Evolutionary conservation across 2,113 vertebrate genomes (phyloP), one percentile per base, ranked within the genome.

Genomic region (Tricholaema leucomelas): DNA sequence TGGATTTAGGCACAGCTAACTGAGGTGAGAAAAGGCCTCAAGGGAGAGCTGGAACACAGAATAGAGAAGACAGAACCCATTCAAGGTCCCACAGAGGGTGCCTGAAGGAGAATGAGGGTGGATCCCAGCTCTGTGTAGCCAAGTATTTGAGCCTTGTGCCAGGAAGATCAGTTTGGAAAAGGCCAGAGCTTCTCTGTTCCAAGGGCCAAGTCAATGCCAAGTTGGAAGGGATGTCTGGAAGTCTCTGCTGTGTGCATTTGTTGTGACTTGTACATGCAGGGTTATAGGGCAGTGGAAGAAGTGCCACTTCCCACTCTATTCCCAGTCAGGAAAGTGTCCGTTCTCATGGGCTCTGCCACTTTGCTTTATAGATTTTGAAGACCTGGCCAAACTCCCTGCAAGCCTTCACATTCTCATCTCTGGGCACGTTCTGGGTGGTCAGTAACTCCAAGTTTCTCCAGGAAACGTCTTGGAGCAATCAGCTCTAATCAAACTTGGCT

Each of bases 401-500:
- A 25, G 16, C 36, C 31, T 84, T 86, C 15, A 6, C 6, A 7
- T 60, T 58, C n/a, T 38, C 67, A 30, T 30, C 24, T 76, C 64
- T 83, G 56, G 27, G 54, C 42, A 85, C 6, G 0, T 82, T 91
- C 36, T 2, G 7, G 16, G n/a, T 85, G 66, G 61, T 36, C 64
- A 82, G 66, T 66, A 83, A 33, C 56, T 55, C 85, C 21, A 69
- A 77, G 69, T 74, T 67, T 61, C 19, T 77, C 11, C 48, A 83
- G 69, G 67, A 94, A 73, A 55, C 88, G 84, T 90, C 66, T 58
- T 64, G 70, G 55, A 87, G 46, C 0, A 0, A 85, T 82, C 65
- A 82, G n/a, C 44, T 69, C 44, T 77, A 55, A 85, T 85, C 88
- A 80, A 96, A 90, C 66, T 91, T 88, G 84, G 84, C 74, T 24